Percentiles rank a stretch among this genome's conserved stretches.
phyloP scores from a whole-genome alignment of 1,140 invertebrate species.

The Caenorhabditis brenneri region DNA sequence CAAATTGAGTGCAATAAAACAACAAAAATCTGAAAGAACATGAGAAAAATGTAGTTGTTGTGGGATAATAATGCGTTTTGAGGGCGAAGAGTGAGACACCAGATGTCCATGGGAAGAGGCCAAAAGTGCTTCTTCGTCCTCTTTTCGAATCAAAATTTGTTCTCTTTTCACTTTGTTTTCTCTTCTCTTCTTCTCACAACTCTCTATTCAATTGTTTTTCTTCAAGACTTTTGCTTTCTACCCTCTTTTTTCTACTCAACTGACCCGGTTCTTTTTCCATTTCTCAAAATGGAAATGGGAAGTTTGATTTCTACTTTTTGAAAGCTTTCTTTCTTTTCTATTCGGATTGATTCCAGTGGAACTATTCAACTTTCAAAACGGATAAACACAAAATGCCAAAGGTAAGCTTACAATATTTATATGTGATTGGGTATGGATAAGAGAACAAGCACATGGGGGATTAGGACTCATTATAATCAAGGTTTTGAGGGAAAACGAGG shows the following conservation, averaged over 20 bases:
- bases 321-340: neutral
- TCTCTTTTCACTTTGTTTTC: neutral
- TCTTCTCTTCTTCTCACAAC: neutral
- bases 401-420: neutral
- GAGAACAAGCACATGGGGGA: neutral
- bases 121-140: conserved; percentile 19
- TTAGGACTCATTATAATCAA: neutral
- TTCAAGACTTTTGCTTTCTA: neutral
- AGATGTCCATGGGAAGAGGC: neutral
- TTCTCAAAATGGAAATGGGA: conserved; percentile 33
- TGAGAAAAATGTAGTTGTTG: neutral
- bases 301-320: neutral
- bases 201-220: conserved; percentile 9
- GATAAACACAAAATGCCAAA: neutral
- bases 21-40: no score
- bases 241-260: neutral
- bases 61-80: conserved; percentile 13
- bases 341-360: neutral
- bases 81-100: neutral
- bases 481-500: neutral
- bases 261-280: neutral
- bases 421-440: no score
- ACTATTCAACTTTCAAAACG: neutral
- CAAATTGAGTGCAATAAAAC: neutral
- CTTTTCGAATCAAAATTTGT: conserved; percentile 15